Conservation (phyloP, 2,888 invertebrate species). For the Ichneumoninae sp. region DNA sequence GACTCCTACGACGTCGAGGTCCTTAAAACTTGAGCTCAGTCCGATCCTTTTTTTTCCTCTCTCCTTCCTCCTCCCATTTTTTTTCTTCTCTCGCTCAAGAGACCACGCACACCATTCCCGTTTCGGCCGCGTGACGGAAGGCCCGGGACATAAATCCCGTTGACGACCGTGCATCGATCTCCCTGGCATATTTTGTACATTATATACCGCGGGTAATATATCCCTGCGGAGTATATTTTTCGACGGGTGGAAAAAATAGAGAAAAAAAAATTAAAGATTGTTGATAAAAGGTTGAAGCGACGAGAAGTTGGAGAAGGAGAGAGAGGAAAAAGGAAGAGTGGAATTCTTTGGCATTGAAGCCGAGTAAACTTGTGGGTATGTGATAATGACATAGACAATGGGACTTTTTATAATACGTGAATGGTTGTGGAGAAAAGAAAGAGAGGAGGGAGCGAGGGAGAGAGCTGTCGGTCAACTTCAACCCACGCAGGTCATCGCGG, state of each 20-base stretch:
- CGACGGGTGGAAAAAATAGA: slow-evolving; percentile 40
- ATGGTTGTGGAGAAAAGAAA: slow-evolving; percentile 37
- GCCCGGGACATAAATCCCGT: slow-evolving; percentile 67
- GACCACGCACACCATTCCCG: slow-evolving; percentile 48
- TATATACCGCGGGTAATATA: slow-evolving; percentile 54
- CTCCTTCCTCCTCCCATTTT: slow-evolving; percentile 3
- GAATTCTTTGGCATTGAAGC: slow-evolving; percentile 23
- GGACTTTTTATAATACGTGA: slow-evolving; percentile 59
- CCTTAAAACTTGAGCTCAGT: slow-evolving; percentile 54
- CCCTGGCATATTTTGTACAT: slow-evolving; percentile 30
- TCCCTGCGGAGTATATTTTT: slow-evolving; percentile 61
- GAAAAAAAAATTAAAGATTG: slow-evolving; percentile 52
- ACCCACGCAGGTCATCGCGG: slow-evolving; percentile 61
- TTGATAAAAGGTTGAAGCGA: slow-evolving; percentile 56
- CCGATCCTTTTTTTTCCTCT: slow-evolving; percentile 10
- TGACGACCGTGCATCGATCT: slow-evolving; percentile 68
- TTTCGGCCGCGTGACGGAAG: slow-evolving; percentile 66
- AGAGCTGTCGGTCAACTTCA: slow-evolving; percentile 58
- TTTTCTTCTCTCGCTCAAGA: slow-evolving; percentile 8
- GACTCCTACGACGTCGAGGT: slow-evolving; percentile 64
- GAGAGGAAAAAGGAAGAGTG: not conserved
- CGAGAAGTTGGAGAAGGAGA: slow-evolving; percentile 14
- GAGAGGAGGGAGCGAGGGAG: slow-evolving; percentile 10
- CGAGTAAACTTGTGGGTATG: slow-evolving; percentile 57
- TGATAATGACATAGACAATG: slow-evolving; percentile 67